These are phyloP conservation scores for Noctua comes DNA, from an alignment of 2,888 invertebrate genomes.

Conservation along the genomic window DNA sequence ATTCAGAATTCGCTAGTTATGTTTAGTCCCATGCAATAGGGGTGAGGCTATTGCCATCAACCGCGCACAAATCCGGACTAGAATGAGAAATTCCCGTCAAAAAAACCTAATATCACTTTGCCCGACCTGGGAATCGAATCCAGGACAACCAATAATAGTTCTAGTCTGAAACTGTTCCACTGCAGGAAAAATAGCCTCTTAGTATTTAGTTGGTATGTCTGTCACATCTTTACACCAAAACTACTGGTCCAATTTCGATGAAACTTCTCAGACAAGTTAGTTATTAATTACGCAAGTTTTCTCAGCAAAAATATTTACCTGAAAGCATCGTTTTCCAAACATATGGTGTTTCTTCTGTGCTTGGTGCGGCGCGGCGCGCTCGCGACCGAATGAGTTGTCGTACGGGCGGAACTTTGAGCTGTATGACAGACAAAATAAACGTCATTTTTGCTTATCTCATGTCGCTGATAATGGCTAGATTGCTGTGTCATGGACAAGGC, in stretches of 20 bases:
- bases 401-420: constrained; percentile 93
- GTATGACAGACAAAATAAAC: constrained; percentile 36
- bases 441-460: constrained; percentile 19
- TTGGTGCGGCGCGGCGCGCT: constrained; percentile 82
- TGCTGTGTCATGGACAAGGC: constrained; percentile 20
- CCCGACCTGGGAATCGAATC: neutral
- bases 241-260: neutral
- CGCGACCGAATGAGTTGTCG: constrained; percentile 86
- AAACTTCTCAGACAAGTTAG: neutral
- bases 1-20: too few relatives aligned
- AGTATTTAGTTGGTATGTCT: too few relatives aligned
- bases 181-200: neutral
- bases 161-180: too few relatives aligned
- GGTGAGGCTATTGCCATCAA: too few relatives aligned
- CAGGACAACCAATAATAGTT: neutral
- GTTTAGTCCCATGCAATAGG: neutral
- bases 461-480: neutral
- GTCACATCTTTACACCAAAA: neutral
- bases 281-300: neutral
- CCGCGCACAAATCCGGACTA: too few relatives aligned
- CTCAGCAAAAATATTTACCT: constrained; percentile 84
- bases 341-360: constrained; percentile 97
- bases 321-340: constrained; percentile 96
- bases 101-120: neutral
- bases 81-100: neutral